Evolutionary conservation across 2,888 invertebrate genomes (phyloP), one percentile per base, ranked within the genome.

Genomic region (Acanthosepion pharaonis): DNA sequence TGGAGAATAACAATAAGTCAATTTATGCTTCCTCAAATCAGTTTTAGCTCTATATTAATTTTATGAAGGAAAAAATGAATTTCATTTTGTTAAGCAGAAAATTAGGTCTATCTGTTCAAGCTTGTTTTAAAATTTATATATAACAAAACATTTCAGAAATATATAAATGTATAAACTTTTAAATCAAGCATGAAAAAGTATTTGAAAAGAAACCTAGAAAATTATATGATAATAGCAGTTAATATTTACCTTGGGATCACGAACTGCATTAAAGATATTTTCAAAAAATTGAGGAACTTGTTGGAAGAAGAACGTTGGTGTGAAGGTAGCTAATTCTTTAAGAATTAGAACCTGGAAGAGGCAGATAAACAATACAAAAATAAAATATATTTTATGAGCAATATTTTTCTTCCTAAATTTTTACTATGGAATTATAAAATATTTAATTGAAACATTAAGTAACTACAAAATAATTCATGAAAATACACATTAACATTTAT

Each of bases 271-370:
- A 96, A 99, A 98, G 95, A 99, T 99, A 94, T 99, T 98, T 95
- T 99, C 99, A 97, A 99, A 99, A 95, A 98, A 98, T 95, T 97
- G 97, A 91, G 97, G 97, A n/a, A 97, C 97, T 95, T 97, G 97
- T 95, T 98, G 97, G 95, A 97, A 99, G 97, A 99, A 99, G 97
- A 99, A 99, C 20, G 99, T 99, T 0, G 99, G 99, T 98, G 99
- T 99, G 23, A 99, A 99, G 64, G 99, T 98, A 6, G 99, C 99
- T 94, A 99, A 98, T 98, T 99, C 99, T 96, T 99, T 98, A 25
- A 99, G 97, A 33, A 99, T 98, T 94, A 99, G 98, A 5, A 99
- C 98, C 97, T 97, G 96, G 11, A 95, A 95, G 93, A 95, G 91
- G 93, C 94, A 55, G 23, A 33, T 33, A 93, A 33, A 33, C 33